Evolutionary conservation across 2,888 invertebrate genomes (phyloP), one percentile per base, ranked within the genome.

Genomic region (Teleogryllus oceanicus): DNA sequence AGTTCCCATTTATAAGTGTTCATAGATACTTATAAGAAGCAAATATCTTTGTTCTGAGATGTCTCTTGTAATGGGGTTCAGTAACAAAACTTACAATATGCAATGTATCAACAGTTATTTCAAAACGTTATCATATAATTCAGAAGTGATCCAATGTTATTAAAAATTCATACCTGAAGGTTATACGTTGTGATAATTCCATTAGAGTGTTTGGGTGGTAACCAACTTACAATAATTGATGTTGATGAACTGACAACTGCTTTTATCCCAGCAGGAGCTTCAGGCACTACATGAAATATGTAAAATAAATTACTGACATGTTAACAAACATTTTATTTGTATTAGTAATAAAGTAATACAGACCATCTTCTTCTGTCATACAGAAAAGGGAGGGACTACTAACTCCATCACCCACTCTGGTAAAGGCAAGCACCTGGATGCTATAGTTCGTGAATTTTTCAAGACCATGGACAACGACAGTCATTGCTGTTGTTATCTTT

Each of bases 401-500:
- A 20, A 86, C 86, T 16, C 88, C 88, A 82, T 88, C 87, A 8
- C 89, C 89, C 80, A 87, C 87, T 75, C 87, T 83, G 3, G 88
- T 89, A 84, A 85, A 88, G 74, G 88, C 88, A 82, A 88, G 84
- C 11, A 89, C 88, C 84, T 88, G 87, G 51, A 89, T 85, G 83
- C 88, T 89, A 85, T 89, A 89, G 85, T 89, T 89, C 49, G 89
- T 88, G 84, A 85, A 89, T 82, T 88, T 88, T 82, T 88, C 86
- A 77, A 89, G 85, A 49, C 85, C 85, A 80, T 86, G 85, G 37
- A 89, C 82, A 62, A 87, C 86, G 8, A 85, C 83, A 77, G 83
- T 84, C 51, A 84, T 84, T 10, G 84, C 85, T 37, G 85, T 82
- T 10, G 85, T 84, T 49, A 83, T 78, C 80, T 84, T 84, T n/a